Evolutionary conservation across 2,888 invertebrate species (phyloP), one percentile per base, ranked within the genome.

Genomic region (Dermolepida albohirtum): DNA sequence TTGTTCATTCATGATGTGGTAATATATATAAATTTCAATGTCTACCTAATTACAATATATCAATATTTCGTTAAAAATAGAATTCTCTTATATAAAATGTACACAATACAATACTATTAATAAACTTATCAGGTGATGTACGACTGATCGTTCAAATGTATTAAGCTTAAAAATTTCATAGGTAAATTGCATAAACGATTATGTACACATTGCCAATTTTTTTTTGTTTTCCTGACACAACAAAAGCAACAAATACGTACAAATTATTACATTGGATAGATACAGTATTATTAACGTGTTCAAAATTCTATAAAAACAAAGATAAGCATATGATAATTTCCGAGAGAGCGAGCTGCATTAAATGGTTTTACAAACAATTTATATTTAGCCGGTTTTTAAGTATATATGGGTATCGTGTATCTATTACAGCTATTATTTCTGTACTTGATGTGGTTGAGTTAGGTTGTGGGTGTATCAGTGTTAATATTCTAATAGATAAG

Each of bases 321-420:
- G 64, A 64, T 64, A 64, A 64, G 16, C 29, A 34, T 29, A 54
- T 52, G 16, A 54, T 27, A 43, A 22, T 64, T 27, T 12, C 12
- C 22, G 22, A n/a, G 59, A 11, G 59, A 49, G 27, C 16, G 34
- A 62, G 17, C 16, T 34, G 17, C 10, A 34, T 43, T 64, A 64
- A 64, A 29, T 29, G 14, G n/a, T 44, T 54, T 11, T 43, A 64
- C 64, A 64, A 64, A 64, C 54, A 64, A 54, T 14, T 44, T 64
- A 43, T 44, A 44, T 64, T 17, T 43, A 34, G 44, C 27, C 52
- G 6, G 52, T 39, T 54, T 44, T 64, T 29, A 34, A 27, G 52
- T 54, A 54, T 64, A 44, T 52, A 64, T 64, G 51, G 44, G 16
- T 11, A 29, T 43, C 52, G 43, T 10, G 29, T 43, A 29, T 50